Evolutionary conservation across 2,113 vertebrate genomes (phyloP).

Genomic region (Esox niger): DNA sequence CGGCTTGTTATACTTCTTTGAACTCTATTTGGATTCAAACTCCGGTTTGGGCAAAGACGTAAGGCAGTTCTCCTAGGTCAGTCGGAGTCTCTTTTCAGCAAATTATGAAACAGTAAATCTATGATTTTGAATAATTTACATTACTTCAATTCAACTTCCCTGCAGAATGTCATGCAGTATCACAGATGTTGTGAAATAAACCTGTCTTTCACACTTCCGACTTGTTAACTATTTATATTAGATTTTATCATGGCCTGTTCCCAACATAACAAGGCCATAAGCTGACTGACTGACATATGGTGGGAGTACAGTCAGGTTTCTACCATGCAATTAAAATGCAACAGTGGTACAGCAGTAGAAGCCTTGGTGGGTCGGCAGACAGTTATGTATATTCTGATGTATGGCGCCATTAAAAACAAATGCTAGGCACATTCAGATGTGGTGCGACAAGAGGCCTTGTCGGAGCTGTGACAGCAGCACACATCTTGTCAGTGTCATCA

Average conservation of each 20-base stretch:
- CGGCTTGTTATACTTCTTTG: constrained; percentile 18
- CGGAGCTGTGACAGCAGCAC: constrained; percentile 45
- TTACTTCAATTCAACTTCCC: too few relatives aligned
- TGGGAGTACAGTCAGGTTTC: constrained; percentile 5
- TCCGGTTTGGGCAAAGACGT: not conserved
- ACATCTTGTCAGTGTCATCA: constrained; percentile 53
- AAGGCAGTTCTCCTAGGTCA: too few relatives aligned
- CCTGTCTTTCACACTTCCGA: not conserved
- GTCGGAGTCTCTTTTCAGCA: too few relatives aligned
- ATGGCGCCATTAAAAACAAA: constrained; percentile 63
- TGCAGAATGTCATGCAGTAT: too few relatives aligned
- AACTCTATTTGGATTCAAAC: not conserved
- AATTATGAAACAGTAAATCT: too few relatives aligned
- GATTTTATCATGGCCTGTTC: not conserved
- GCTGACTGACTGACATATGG: not conserved
- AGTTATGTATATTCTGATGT: constrained; percentile 63
- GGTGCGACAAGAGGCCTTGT: constrained; percentile 48
- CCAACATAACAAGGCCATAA: not conserved
- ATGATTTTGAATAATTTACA: too few relatives aligned
- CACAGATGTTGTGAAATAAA: not conserved
- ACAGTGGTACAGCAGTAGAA: constrained; percentile 34
- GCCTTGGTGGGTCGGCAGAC: constrained; percentile 52
- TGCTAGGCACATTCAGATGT: constrained; percentile 46
- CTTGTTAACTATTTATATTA: not conserved
- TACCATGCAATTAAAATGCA: constrained; percentile 56